phyloP scores from a whole-genome alignment of 2,888 invertebrate genomes.

The Cephus pygmeus region DNA sequence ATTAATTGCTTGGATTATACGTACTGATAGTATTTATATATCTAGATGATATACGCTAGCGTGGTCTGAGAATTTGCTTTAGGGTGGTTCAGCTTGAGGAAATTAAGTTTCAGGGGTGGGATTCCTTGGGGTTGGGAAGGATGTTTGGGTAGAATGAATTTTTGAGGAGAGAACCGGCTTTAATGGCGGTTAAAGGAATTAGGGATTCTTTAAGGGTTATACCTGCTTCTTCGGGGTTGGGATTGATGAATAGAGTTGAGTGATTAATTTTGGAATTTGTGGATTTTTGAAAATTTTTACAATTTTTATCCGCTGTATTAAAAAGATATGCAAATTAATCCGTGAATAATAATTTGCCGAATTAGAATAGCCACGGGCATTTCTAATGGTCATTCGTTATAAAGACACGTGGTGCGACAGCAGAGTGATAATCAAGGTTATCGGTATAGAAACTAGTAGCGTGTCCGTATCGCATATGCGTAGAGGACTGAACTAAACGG shows the following conservation, averaged over 20 bases:
- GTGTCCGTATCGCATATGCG: neutral
- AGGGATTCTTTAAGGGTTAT: neutral
- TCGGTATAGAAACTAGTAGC: neutral
- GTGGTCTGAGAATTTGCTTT: too few species aligned
- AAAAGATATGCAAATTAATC: neutral
- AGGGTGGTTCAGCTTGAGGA: neutral
- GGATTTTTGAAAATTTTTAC: neutral
- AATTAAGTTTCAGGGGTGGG: neutral
- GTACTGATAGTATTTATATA: too few species aligned
- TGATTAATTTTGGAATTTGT: neutral
- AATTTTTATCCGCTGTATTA: too few species aligned
- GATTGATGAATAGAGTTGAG: neutral
- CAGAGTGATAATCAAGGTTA: neutral
- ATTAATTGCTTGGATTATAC: too few species aligned
- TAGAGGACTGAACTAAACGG: neutral
- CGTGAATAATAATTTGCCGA: neutral
- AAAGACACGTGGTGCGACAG: neutral
- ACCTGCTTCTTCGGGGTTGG: neutral
- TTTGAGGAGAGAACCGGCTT: neutral
- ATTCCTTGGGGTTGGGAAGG: neutral
- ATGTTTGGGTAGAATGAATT: neutral
- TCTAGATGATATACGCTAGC: too few species aligned
- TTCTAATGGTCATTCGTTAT: neutral
- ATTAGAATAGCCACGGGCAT: neutral
- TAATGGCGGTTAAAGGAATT: neutral